A percentile compares a stretch with the other conserved stretches of the same genome.
These are phyloP conservation scores for Euproctis similis DNA, from an alignment of 2,888 invertebrate species.

Conservation along the genomic window DNA sequence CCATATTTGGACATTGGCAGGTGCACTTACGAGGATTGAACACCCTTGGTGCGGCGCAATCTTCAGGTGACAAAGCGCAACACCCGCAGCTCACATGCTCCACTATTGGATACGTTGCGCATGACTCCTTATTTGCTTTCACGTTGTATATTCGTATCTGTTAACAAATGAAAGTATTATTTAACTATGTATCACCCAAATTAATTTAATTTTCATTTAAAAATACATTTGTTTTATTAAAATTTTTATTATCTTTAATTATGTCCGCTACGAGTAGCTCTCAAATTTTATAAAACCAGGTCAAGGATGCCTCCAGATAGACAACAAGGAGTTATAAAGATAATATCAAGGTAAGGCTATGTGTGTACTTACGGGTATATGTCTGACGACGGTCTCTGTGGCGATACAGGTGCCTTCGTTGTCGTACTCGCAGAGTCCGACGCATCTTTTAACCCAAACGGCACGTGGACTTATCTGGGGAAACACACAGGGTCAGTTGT, in stretches of 20 bases:
- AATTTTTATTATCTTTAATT: conserved; percentile 30
- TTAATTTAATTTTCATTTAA: neutral
- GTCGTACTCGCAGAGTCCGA: conserved; percentile 57
- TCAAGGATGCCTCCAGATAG: conserved; percentile 49
- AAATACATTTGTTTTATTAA: neutral
- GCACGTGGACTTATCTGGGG: conserved; percentile 61
- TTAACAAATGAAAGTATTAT: conserved; percentile 14
- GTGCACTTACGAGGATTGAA: conserved; percentile 70
- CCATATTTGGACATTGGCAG: conserved; percentile 64
- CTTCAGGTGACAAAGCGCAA: conserved; percentile 39
- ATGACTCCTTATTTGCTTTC: conserved; percentile 55
- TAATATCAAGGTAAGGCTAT: neutral
- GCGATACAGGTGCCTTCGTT: conserved; percentile 49
- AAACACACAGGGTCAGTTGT: conserved; percentile 35
- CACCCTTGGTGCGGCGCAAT: conserved; percentile 46
- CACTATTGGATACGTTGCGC: conserved; percentile 51
- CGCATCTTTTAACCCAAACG: conserved; percentile 65
- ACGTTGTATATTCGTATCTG: conserved; percentile 60
- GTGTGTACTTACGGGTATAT: conserved; percentile 52
- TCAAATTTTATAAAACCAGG: conserved; percentile 42
- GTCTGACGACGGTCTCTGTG: conserved; percentile 35
- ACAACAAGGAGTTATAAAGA: conserved; percentile 5
- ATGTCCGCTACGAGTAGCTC: conserved; percentile 30
- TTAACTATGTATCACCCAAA: neutral
- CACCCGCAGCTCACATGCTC: conserved; percentile 61